A percentile compares a stretch with the other conserved stretches of the same genome.
These are phyloP conservation scores for Myanophis thanlyinensis DNA, from an alignment of 2,113 vertebrate species.

Conservation along the genomic window DNA sequence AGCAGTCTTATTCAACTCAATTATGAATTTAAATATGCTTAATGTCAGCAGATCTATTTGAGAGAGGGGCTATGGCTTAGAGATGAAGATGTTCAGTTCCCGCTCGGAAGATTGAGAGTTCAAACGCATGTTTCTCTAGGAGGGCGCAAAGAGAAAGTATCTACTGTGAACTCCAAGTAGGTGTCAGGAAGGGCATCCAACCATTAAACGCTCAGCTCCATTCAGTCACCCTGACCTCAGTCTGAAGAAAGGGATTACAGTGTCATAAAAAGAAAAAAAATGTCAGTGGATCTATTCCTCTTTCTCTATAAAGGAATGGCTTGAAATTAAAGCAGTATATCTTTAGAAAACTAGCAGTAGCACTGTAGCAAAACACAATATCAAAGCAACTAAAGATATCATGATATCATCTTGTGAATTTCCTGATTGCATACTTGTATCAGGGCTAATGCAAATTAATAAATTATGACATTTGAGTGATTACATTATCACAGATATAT, in stretches of 20 bases:
- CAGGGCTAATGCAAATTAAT: neutral
- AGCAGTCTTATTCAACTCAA: neutral
- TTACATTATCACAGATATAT: neutral
- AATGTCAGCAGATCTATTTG: neutral
- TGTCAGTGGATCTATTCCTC: neutral
- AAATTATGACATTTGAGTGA: neutral
- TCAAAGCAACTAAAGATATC: neutral
- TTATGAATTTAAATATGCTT: neutral
- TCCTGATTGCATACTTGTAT: neutral
- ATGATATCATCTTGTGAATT: neutral
- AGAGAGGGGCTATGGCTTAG: neutral
- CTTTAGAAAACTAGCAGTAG: neutral
- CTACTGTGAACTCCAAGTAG: neutral
- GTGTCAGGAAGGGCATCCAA: neutral
- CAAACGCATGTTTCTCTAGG: neutral
- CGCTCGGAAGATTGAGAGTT: neutral
- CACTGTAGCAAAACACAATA: neutral
- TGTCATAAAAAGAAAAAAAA: neutral
- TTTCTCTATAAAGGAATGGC: neutral
- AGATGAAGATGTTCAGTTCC: neutral
- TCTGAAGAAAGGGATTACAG: neutral
- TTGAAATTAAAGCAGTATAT: neutral
- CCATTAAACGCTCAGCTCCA: neutral
- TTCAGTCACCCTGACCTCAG: neutral
- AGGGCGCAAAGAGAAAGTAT: neutral